Conservation (phyloP, 2,797 vertebrate species). For the Liasis olivaceus region DNA sequence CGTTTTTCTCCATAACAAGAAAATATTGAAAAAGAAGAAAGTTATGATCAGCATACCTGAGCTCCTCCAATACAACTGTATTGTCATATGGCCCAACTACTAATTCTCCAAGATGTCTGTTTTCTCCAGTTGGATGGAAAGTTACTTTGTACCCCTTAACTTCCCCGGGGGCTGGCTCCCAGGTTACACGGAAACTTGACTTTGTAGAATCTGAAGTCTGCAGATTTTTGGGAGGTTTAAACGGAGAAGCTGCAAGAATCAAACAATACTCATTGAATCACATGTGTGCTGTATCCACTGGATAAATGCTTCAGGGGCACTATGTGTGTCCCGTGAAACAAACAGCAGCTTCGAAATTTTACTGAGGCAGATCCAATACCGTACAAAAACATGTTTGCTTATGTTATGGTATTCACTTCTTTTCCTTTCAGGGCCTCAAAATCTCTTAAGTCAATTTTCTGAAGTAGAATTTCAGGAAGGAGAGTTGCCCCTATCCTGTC, state of each 20-base stretch:
- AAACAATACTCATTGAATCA: conserved; percentile 31
- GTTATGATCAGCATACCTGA: conserved; percentile 79
- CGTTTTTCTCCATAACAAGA: not conserved
- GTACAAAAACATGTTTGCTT: not conserved
- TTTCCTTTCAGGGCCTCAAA: not conserved
- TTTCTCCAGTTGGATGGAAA: conserved; percentile 85
- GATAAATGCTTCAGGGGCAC: not conserved
- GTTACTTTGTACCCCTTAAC: conserved; percentile 93
- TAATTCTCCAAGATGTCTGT: conserved; percentile 81
- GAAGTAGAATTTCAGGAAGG: not conserved
- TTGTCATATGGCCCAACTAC: conserved; percentile 91
- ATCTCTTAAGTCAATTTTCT: not conserved
- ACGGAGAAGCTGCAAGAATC: conserved; percentile 83
- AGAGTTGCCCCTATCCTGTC: not conserved
- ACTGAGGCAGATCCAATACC: not conserved
- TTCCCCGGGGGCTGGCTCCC: conserved; percentile 89
- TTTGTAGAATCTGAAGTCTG: conserved; percentile 92
- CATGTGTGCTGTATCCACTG: conserved; percentile 1
- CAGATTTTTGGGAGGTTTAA: conserved; percentile 91
- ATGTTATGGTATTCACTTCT: not conserved
- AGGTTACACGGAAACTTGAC: conserved; percentile 92
- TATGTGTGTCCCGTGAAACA: not conserved
- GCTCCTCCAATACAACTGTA: conserved; percentile 93
- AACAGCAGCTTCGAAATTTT: not conserved
- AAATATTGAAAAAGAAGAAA: not conserved